Percentiles rank a stretch among this genome's conserved stretches.
Evolutionary conservation across 2,888 invertebrate genomes (phyloP).

Genomic region (Bimastos eiseni): DNA sequence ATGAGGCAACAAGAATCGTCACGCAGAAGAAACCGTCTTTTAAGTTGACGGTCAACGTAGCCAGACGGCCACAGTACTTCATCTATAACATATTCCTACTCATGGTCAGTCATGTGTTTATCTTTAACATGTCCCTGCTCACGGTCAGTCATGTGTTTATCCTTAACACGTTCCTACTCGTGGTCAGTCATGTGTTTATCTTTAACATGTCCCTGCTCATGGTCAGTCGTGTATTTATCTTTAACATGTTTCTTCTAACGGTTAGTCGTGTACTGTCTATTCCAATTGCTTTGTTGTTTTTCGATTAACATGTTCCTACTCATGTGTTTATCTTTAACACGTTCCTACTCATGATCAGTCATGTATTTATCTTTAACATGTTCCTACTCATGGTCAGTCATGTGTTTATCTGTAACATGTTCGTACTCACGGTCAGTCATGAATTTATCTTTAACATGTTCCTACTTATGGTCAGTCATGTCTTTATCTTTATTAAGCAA

Average conservation of each 20-base stretch:
- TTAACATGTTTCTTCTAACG: slow-evolving; percentile 50
- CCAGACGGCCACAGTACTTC: slow-evolving; percentile 59
- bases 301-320: no score
- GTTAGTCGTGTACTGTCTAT: no score
- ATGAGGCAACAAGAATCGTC: slow-evolving; percentile 55
- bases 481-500: no score
- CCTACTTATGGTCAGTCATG: no score
- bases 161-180: slow-evolving; percentile 54
- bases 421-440: no score
- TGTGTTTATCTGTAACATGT: no score
- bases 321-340: no score
- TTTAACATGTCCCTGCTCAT: slow-evolving; percentile 60
- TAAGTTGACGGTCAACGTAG: slow-evolving; percentile 53
- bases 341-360: no score
- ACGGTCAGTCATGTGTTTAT: slow-evolving; percentile 49
- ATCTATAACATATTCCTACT: slow-evolving; percentile 61
- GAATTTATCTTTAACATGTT: slow-evolving; percentile 50
- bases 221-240: no score
- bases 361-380: no score
- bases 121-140: background rate
- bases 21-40: slow-evolving; percentile 57
- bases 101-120: slow-evolving; percentile 48
- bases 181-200: slow-evolving; percentile 38
- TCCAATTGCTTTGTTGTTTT: no score
- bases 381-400: no score